phyloP scores from a whole-genome alignment of 2,888 invertebrate genomes.

The Lycia hirtaria region DNA sequence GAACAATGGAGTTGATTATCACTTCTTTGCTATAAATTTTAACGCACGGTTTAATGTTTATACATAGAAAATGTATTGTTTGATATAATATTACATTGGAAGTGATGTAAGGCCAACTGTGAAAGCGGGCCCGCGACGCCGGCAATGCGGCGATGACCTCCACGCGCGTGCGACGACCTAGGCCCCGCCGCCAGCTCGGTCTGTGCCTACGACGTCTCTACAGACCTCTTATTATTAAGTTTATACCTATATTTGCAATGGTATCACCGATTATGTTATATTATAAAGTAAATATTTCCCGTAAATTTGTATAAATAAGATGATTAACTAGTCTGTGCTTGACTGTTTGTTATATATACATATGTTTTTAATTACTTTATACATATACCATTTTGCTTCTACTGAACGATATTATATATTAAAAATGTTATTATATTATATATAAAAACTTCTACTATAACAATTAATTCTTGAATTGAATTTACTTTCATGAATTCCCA shows the following conservation, averaged over 20 bases:
- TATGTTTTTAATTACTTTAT: too few relatives aligned
- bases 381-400: too few relatives aligned
- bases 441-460: too few relatives aligned
- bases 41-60: not conserved
- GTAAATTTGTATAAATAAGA: too few relatives aligned
- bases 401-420: too few relatives aligned
- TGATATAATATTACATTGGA: constrained; percentile 6
- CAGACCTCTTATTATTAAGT: constrained; percentile 44
- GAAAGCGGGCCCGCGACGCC: constrained; percentile 53
- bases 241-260: constrained; percentile 14
- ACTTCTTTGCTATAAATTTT: not conserved
- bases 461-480: not conserved
- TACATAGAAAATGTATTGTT: not conserved
- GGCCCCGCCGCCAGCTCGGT: constrained; percentile 36
- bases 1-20: not conserved
- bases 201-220: constrained; percentile 45
- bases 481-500: not conserved
- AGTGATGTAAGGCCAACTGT: constrained; percentile 45
- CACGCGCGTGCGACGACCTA: constrained; percentile 76
- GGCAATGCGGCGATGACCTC: constrained; percentile 76
- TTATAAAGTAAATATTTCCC: too few relatives aligned
- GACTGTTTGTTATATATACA: too few relatives aligned
- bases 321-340: too few relatives aligned
- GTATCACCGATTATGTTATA: constrained; percentile 26
- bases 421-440: too few relatives aligned